Percentiles rank a stretch among this genome's conserved stretches.
These are phyloP conservation scores for Zygogramma bicolorata DNA, from an alignment of 2,888 invertebrate species.

Conservation along the genomic window DNA sequence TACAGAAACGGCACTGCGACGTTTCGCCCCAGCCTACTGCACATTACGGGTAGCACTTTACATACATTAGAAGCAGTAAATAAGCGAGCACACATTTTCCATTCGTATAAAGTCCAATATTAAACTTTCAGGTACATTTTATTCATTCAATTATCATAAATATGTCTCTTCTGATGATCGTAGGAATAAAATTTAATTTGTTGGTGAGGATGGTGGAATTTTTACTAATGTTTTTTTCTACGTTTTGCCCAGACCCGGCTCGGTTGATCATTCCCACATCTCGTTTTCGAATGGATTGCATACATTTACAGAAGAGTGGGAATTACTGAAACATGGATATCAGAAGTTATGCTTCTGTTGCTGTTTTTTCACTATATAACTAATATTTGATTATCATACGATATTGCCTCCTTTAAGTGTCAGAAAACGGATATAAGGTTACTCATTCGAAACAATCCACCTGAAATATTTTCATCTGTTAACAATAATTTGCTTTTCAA, in stretches of 20 bases:
- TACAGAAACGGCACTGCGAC: conserved; percentile 1
- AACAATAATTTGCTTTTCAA: too few relatives aligned
- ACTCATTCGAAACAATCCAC: too few relatives aligned
- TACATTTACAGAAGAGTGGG: neutral
- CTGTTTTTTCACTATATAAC: too few relatives aligned
- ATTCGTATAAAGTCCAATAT: conserved; percentile 62
- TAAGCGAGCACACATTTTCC: conserved; percentile 57
- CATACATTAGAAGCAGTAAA: conserved; percentile 65
- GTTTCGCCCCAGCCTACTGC: conserved; percentile 38
- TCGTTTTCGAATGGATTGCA: neutral
- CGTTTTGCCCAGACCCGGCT: conserved; percentile 13
- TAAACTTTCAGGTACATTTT: conserved; percentile 65
- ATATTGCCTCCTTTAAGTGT: too few relatives aligned
- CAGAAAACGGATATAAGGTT: too few relatives aligned
- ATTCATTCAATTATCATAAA: conserved; percentile 67
- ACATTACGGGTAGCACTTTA: conserved; percentile 61
- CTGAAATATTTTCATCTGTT: too few relatives aligned
- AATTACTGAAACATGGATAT: too few relatives aligned
- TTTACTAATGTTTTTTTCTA: conserved; percentile 38
- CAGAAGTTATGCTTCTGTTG: too few relatives aligned
- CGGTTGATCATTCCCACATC: neutral
- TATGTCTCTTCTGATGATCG: conserved; percentile 62
- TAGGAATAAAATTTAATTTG: conserved; percentile 64
- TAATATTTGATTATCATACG: too few relatives aligned
- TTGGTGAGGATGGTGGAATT: conserved; percentile 60